phyloP scores from a whole-genome alignment of 2,888 invertebrate genomes.

The Theodoxus fluviatilis region DNA sequence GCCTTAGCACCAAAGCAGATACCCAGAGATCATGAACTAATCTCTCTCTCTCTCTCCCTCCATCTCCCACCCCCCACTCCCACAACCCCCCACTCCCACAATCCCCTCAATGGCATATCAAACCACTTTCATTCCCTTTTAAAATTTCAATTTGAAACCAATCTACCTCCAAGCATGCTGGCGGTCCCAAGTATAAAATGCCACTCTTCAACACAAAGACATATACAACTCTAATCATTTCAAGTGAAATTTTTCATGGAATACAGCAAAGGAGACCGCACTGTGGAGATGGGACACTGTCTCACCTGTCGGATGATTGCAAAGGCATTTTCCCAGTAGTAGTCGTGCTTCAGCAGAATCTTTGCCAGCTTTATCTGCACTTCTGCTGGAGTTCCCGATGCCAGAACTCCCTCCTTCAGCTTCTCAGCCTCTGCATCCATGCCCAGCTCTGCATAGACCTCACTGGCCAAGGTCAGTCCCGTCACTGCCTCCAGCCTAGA shows the following conservation, averaged over 20 bases:
- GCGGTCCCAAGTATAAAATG: too few relatives aligned
- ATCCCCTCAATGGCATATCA: too few relatives aligned
- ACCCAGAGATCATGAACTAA: too few relatives aligned
- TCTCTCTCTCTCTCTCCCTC: too few relatives aligned
- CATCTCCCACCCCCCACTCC: too few relatives aligned
- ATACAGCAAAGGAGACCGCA: background rate
- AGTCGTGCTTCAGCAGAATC: slow-evolving; percentile 58
- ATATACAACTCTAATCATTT: too few relatives aligned
- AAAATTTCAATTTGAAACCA: too few relatives aligned
- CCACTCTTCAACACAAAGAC: too few relatives aligned
- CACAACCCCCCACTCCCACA: too few relatives aligned
- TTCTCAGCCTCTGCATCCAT: slow-evolving; percentile 53
- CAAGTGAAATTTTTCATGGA: background rate
- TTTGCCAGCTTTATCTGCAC: slow-evolving; percentile 57
- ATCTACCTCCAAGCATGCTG: too few relatives aligned
- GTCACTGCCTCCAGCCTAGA: slow-evolving; percentile 64
- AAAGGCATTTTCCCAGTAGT: slow-evolving; percentile 51
- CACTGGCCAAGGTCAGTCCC: slow-evolving; percentile 53
- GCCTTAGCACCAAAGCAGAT: too few relatives aligned
- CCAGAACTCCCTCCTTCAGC: slow-evolving; percentile 57
- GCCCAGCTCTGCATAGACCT: slow-evolving; percentile 63
- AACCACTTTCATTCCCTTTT: too few relatives aligned
- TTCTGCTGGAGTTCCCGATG: slow-evolving; percentile 62
- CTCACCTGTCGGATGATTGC: slow-evolving; percentile 48
- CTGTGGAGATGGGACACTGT: slow-evolving; percentile 22